Percentiles rank a stretch among this genome's conserved stretches.
Conservation (phyloP, 2,797 vertebrate genomes). For the Emydoidea blandingii region DNA sequence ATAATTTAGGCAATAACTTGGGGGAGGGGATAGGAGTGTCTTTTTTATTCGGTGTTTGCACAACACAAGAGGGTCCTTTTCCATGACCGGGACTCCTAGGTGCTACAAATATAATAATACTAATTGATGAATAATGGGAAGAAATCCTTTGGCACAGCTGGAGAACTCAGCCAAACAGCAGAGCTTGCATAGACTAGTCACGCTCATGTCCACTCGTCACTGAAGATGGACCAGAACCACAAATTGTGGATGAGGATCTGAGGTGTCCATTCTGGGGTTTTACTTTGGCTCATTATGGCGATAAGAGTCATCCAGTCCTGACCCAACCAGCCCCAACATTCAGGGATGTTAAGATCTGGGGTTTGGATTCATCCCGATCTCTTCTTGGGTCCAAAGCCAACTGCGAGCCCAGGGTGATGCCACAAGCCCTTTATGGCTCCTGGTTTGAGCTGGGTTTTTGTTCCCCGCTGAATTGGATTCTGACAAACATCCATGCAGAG, state of each 20-base stretch:
- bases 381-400: background rate
- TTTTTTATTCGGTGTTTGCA: background rate
- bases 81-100: no score
- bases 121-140: background rate
- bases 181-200: background rate
- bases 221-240: background rate
- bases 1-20: background rate
- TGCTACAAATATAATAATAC: background rate
- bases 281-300: background rate
- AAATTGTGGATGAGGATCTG: background rate
- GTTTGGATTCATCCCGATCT: background rate
- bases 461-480: background rate
- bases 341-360: background rate
- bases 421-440: background rate
- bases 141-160: background rate
- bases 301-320: background rate
- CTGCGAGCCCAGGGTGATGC: background rate
- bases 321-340: background rate
- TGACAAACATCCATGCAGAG: background rate
- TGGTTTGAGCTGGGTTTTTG: background rate
- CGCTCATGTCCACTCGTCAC: background rate
- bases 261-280: background rate
- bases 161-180: background rate
- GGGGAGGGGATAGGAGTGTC: background rate
- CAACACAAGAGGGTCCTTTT: background rate